phyloP scores from a whole-genome alignment of 2,888 invertebrate genomes.

The Theristus sp. region DNA sequence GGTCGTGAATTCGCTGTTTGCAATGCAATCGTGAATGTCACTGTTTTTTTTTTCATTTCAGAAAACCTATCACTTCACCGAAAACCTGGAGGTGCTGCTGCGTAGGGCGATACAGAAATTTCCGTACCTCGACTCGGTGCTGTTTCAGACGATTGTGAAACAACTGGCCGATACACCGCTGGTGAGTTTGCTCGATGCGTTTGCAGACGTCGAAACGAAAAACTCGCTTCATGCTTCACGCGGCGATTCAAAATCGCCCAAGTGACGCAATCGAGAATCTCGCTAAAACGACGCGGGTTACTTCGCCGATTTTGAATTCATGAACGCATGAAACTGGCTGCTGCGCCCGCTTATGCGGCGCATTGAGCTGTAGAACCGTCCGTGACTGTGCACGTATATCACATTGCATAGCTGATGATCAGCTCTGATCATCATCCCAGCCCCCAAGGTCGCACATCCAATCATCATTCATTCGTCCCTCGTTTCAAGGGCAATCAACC shows the following conservation, averaged over 20 bases:
- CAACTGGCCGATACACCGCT: slow-evolving; percentile 11
- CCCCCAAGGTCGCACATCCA: too few species aligned
- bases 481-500: slow-evolving; percentile 15
- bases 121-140: slow-evolving; percentile 67
- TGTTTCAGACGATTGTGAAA: slow-evolving; percentile 51
- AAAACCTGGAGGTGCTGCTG: slow-evolving; percentile 47
- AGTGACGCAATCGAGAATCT: background rate
- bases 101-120: slow-evolving; percentile 71
- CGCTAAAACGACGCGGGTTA: background rate
- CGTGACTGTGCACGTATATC: too few species aligned
- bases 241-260: too few species aligned
- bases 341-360: too few species aligned
- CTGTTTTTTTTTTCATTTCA: background rate
- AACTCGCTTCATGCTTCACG: background rate
- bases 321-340: too few species aligned
- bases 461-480: too few species aligned
- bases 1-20: too few species aligned
- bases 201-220: background rate
- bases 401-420: too few species aligned
- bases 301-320: too few species aligned
- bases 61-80: slow-evolving; percentile 31
- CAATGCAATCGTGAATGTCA: background rate
- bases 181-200: too few species aligned
- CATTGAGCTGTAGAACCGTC: too few species aligned
- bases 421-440: too few species aligned